A percentile compares a stretch with the other conserved stretches of the same genome.
phyloP scores from a whole-genome alignment of 2,888 invertebrate genomes.

The Lasioglossum figueresi region DNA sequence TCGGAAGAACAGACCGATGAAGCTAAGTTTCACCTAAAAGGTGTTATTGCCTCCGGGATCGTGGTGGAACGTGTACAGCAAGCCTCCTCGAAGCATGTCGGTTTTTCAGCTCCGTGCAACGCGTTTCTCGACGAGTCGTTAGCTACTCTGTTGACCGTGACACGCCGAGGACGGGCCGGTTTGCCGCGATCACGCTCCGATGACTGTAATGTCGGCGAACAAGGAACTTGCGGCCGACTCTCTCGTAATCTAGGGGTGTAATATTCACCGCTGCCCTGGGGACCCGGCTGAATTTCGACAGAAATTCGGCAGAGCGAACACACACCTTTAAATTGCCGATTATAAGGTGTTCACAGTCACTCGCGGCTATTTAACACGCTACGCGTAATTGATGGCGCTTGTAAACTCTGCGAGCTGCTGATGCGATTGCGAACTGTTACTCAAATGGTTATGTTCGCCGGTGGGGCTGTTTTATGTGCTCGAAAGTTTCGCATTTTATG shows the following conservation, averaged over 20 bases:
- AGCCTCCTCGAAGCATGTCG: slow-evolving; percentile 7
- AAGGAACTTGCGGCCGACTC: slow-evolving; percentile 10
- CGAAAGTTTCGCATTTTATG: background rate
- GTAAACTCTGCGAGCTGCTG: background rate
- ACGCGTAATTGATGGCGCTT: background rate
- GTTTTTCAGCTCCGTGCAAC: background rate
- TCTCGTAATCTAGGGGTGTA: background rate
- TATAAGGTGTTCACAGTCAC: background rate
- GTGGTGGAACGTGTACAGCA: background rate
- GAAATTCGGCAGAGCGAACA: background rate
- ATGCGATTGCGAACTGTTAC: background rate
- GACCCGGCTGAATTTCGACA: background rate
- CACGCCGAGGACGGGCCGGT: slow-evolving; percentile 23
- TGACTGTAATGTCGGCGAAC: background rate
- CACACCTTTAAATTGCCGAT: background rate
- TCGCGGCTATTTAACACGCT: slow-evolving; percentile 8
- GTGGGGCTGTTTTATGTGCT: background rate
- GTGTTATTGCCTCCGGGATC: background rate
- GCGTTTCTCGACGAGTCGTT: slow-evolving; percentile 7
- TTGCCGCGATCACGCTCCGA: slow-evolving; percentile 28
- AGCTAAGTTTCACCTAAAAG: background rate
- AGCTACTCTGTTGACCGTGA: slow-evolving; percentile 26
- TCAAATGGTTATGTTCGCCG: background rate
- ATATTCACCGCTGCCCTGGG: background rate
- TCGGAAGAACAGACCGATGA: background rate